Percentiles rank a stretch among this genome's conserved stretches.
Evolutionary conservation across 2,888 invertebrate genomes (phyloP).

Genomic region (Tryphoninae sp.): DNA sequence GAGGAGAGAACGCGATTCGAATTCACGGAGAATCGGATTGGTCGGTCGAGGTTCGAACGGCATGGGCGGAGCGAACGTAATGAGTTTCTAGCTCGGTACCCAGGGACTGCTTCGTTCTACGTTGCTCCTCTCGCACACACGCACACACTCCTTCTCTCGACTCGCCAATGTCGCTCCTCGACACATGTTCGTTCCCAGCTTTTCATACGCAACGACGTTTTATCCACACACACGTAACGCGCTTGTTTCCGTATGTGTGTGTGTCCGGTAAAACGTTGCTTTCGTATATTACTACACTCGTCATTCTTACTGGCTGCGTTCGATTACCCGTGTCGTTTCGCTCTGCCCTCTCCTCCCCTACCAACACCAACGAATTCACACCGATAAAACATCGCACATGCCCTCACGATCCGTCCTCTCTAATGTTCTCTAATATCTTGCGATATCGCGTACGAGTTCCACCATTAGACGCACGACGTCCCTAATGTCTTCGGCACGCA

Average conservation of each 20-base stretch:
- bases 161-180: constrained; percentile 45
- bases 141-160: no score
- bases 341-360: constrained; percentile 44
- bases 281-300: constrained; percentile 43
- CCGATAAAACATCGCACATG: background rate
- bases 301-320: constrained; percentile 61
- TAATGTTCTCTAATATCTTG: background rate
- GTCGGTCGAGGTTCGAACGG: constrained; percentile 77
- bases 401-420: background rate
- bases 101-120: constrained; percentile 61
- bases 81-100: constrained; percentile 79
- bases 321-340: constrained; percentile 51
- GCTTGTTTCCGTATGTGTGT: constrained; percentile 30
- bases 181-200: constrained; percentile 58
- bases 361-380: background rate
- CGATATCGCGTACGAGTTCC: constrained; percentile 19
- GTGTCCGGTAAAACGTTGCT: background rate
- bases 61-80: constrained; percentile 80
- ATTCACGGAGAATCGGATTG: constrained; percentile 79
- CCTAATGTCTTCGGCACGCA: constrained; percentile 16
- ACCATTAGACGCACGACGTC: constrained; percentile 42
- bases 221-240: constrained; percentile 65
- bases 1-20: constrained; percentile 77
- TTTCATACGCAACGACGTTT: constrained; percentile 45
- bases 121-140: constrained; percentile 44